Evolutionary conservation across 2,113 vertebrate species (phyloP).

Genomic region (Excalfactoria chinensis): DNA sequence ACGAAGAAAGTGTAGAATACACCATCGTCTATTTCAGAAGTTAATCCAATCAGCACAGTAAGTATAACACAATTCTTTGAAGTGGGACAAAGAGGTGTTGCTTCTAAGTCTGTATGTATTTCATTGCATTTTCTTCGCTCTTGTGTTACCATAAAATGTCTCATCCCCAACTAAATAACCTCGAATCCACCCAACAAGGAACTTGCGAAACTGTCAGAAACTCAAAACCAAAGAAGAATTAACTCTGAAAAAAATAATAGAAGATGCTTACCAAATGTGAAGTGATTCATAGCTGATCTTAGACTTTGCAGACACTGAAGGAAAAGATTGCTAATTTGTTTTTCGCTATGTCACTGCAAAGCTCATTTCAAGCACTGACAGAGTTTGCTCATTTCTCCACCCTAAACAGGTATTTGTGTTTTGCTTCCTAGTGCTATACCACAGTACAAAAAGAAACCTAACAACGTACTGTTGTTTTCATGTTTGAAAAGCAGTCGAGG

Average conservation of each 20-base stretch:
- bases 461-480: not conserved
- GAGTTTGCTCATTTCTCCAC: not conserved
- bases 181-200: not conserved
- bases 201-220: not conserved
- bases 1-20: not conserved
- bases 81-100: not conserved
- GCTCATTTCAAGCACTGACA: not conserved
- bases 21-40: not conserved
- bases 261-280: constrained; percentile 17
- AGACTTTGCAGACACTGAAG: not conserved
- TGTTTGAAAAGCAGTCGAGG: not conserved
- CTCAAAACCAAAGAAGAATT: constrained; percentile 3
- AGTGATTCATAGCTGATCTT: not conserved
- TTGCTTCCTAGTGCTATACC: not conserved
- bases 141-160: not conserved
- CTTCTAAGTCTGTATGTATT: not conserved
- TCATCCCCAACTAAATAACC: not conserved
- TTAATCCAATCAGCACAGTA: not conserved
- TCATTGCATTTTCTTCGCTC: not conserved
- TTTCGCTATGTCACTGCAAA: not conserved
- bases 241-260: not conserved
- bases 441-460: not conserved
- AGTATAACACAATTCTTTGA: not conserved
- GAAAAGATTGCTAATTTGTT: not conserved
- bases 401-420: not conserved